Percentiles rank a stretch among this genome's conserved stretches.
Conservation (phyloP, 2,888 invertebrate species). For the Carabus problematicus region DNA sequence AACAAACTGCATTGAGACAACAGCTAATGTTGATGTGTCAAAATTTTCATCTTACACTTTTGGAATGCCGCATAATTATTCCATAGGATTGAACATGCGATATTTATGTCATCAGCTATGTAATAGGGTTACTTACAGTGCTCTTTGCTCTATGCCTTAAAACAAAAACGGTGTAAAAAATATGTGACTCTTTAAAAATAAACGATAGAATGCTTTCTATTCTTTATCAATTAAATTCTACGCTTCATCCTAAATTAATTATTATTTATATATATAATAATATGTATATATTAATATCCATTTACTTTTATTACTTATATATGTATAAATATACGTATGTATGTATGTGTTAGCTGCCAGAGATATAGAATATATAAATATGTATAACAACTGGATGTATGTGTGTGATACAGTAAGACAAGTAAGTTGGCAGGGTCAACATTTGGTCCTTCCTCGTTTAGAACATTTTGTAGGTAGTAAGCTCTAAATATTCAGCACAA, state of each 20-base stretch:
- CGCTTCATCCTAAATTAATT: constrained; percentile 26
- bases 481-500: constrained; percentile 30
- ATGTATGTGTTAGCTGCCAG: constrained; percentile 40
- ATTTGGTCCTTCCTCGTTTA: constrained; percentile 36
- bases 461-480: constrained; percentile 25
- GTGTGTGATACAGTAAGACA: too few species aligned
- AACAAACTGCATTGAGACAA: constrained; percentile 1
- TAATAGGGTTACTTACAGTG: constrained; percentile 28
- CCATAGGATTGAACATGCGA: not conserved
- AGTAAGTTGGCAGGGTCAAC: constrained; percentile 38
- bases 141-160: constrained; percentile 14
- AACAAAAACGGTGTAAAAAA: constrained; percentile 39
- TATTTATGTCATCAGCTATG: not conserved
- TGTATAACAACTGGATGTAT: constrained; percentile 8
- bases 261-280: constrained; percentile 26
- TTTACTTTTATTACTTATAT: constrained; percentile 41
- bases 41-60: not conserved
- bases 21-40: not conserved
- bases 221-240: constrained; percentile 26
- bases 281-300: constrained; percentile 40
- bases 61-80: constrained; percentile 23
- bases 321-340: constrained; percentile 33
- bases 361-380: constrained; percentile 21
- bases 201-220: constrained; percentile 13
- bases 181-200: constrained; percentile 42